Evolutionary conservation across 2,888 invertebrate genomes (phyloP), one percentile per base, ranked within the genome.

Genomic region (Cephus pulcher): DNA sequence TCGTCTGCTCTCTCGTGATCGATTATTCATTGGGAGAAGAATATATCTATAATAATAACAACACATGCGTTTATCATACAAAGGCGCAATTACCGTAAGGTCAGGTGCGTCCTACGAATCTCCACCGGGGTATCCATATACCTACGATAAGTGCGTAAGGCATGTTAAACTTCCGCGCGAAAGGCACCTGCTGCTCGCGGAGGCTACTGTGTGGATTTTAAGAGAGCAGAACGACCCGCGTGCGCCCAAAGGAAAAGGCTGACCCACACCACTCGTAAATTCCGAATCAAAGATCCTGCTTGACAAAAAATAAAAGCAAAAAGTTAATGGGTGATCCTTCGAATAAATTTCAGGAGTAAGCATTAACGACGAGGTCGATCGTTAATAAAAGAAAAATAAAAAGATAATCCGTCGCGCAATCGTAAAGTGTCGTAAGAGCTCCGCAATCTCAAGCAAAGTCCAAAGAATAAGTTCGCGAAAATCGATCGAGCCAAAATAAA

Each of bases 401-500:
- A 34, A 37, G 69, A 74, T 69, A 77, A 74, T 34, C 69, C 37
- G 30, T 71, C 71, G 32, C 12, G 32, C 32, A 34, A 32, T 32
- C 32, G 15, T 32, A 15, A 71, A 71, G 34, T 23, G 71, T 71
- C 71, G 32, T 71, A 71, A 71, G 34, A 71, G 32, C 11, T 6
- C 0, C 23, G 71, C 71, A 71, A 71, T 71, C 71, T 71, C 11
- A 32, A 71, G 71, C 15, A 71, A 71, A 30, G 6, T n/a, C 12
- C 32, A n/a, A 56, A 23, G 23, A 56, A 23, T 56, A 56, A 56
- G 56, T 56, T 56, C 71, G 71, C 71, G 71, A 71, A 12, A 71
- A 71, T 12, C 71, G 71, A 71, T 71, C 32, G 71, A 34, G 71
- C 3, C 71, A 34, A 71, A 71, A 71, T 71, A 71, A 71, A 71